A percentile compares a stretch with the other conserved stretches of the same genome.
Evolutionary conservation across 2,113 vertebrate species (phyloP).

Genomic region (Trinectes maculatus): DNA sequence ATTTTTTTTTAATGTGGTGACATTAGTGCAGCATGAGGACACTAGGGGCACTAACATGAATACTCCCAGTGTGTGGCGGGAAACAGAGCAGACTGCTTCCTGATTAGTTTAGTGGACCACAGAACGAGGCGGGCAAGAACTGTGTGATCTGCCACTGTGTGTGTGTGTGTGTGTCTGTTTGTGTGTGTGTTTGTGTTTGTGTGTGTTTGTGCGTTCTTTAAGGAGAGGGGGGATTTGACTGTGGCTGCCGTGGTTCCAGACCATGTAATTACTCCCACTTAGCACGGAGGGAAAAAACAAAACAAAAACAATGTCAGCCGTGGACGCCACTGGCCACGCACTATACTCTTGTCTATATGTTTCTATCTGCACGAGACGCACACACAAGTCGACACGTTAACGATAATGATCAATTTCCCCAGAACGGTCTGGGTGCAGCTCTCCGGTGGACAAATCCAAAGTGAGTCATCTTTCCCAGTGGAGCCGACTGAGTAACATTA

Average conservation of each 20-base stretch:
- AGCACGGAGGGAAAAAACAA: conserved; percentile 45
- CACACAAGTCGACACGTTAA: conserved; percentile 31
- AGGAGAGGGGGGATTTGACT: conserved; percentile 66
- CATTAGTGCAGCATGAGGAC: conserved; percentile 17
- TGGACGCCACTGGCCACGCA: conserved; percentile 43
- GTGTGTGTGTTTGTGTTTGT: conserved; percentile 51
- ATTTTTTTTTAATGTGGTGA: conserved; percentile 23
- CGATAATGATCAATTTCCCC: conserved; percentile 46
- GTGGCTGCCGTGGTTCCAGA: conserved; percentile 72
- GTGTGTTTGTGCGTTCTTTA: conserved; percentile 57
- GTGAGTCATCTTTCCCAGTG: conserved; percentile 53
- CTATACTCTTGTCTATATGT: conserved; percentile 33
- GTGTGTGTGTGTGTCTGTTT: conserved; percentile 13
- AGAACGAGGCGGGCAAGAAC: conserved; percentile 51
- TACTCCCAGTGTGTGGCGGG: conserved; percentile 60
- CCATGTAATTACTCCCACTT: conserved; percentile 79
- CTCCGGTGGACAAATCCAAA: conserved; percentile 34
- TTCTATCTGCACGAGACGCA: conserved; percentile 59
- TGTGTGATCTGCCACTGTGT: conserved; percentile 43
- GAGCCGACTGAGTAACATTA: background rate
- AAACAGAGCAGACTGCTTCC: conserved; percentile 73
- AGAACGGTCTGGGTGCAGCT: conserved; percentile 24
- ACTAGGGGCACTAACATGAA: conserved; percentile 28
- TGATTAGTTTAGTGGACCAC: conserved; percentile 75
- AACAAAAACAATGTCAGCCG: conserved; percentile 72